Conservation (phyloP, 1,140 invertebrate species). For the Dryas iulia region DNA sequence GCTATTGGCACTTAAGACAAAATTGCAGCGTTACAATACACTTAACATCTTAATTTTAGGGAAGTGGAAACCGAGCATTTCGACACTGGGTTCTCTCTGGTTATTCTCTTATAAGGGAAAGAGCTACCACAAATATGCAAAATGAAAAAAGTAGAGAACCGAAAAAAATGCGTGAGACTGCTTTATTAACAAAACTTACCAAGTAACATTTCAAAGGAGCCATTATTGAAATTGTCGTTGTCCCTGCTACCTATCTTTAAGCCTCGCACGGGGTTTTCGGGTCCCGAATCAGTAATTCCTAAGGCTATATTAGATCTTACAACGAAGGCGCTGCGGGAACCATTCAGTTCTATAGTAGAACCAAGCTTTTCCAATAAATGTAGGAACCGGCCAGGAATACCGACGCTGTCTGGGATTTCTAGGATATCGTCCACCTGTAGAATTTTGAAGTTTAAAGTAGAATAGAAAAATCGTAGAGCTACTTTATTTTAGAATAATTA, state of each 20-base stretch:
- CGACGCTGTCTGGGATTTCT: conserved; percentile 44
- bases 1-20: too few relatives aligned
- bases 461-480: too few relatives aligned
- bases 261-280: conserved; percentile 50
- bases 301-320: conserved; percentile 66
- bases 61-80: too few relatives aligned
- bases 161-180: too few relatives aligned
- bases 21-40: too few relatives aligned
- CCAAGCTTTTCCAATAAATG: conserved; percentile 63
- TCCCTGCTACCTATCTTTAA: conserved; percentile 52
- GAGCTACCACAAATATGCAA: too few relatives aligned
- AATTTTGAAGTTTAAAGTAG: too few relatives aligned
- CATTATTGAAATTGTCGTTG: conserved; percentile 47
- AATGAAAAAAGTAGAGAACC: too few relatives aligned
- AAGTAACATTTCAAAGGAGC: conserved; percentile 57
- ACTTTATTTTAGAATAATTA: too few relatives aligned
- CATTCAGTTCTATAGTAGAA: conserved; percentile 49
- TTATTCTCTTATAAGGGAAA: too few relatives aligned
- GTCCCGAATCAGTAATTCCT: conserved; percentile 55
- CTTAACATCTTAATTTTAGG: too few relatives aligned
- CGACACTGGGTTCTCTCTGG: too few relatives aligned
- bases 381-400: conserved; percentile 62
- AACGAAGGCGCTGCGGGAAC: conserved; percentile 33
- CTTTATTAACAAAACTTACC: conserved; percentile 34
- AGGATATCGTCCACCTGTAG: conserved; percentile 64